These are phyloP conservation scores for Pangasius macronema DNA, from an alignment of 2,797 vertebrate genomes.

Conservation along the genomic window DNA sequence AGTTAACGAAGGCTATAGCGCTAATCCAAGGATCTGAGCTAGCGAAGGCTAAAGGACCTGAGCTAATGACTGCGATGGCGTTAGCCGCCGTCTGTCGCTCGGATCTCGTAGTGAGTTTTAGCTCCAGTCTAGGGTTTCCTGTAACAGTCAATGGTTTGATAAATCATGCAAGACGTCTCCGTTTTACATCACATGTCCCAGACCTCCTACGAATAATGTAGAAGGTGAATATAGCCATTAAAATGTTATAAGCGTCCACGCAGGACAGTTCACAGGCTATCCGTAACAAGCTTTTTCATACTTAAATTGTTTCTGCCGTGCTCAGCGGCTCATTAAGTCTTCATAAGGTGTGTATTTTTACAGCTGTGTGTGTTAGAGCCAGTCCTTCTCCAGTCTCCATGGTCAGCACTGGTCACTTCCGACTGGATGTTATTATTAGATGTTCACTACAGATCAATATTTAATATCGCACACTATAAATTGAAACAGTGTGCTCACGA, in stretches of 20 bases:
- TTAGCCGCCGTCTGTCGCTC: not conserved
- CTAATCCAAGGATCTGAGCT: not conserved
- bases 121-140: not conserved
- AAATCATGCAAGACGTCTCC: not conserved
- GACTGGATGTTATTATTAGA: not conserved
- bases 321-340: not conserved
- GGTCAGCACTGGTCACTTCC: not conserved
- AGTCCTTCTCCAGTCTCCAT: not conserved
- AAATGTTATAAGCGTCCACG: not conserved
- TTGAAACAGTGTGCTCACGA: not conserved
- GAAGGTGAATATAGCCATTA: not conserved
- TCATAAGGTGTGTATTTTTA: not conserved
- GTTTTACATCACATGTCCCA: not conserved
- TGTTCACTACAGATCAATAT: not conserved
- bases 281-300: not conserved
- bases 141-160: not conserved
- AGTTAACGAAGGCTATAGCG: not conserved
- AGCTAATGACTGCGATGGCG: not conserved
- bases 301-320: not conserved
- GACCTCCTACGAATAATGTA: not conserved
- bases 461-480: not conserved
- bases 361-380: not conserved
- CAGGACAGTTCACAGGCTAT: not conserved
- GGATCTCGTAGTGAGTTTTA: not conserved
- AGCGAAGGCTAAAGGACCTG: not conserved